Conservation (phyloP, 2,113 vertebrate genomes). For the Bufo bufo region DNA sequence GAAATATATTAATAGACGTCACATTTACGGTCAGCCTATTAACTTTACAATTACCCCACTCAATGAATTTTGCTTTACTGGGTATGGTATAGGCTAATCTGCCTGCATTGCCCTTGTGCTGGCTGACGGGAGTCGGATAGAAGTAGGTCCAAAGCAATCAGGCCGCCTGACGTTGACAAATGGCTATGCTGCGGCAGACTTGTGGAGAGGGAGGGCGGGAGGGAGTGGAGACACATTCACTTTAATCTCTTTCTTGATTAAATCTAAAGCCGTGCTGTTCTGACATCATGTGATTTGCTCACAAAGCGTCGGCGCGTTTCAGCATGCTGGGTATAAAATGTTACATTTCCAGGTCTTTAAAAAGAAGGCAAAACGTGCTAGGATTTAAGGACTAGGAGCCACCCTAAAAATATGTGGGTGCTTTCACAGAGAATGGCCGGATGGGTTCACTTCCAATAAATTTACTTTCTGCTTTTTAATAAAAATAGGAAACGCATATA, state of each 20-base stretch:
- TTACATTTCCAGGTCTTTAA: slow-evolving; percentile 46
- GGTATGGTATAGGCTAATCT: slow-evolving; percentile 73
- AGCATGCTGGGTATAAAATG: slow-evolving; percentile 66
- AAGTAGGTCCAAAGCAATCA: slow-evolving; percentile 99
- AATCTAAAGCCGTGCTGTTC: slow-evolving; percentile 93
- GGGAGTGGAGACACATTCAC: slow-evolving; percentile 90
- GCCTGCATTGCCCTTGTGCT: slow-evolving; percentile 81
- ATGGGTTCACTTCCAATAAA: not conserved
- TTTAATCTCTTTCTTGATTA: slow-evolving; percentile 99
- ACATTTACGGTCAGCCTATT: slow-evolving; percentile 77
- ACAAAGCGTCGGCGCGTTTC: slow-evolving; percentile 87
- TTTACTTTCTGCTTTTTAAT: not conserved
- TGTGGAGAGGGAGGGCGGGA: slow-evolving; percentile 80
- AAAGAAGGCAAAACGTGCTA: slow-evolving; percentile 10
- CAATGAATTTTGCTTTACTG: slow-evolving; percentile 73
- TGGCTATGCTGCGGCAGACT: slow-evolving; percentile 92
- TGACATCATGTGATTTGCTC: slow-evolving; percentile 94
- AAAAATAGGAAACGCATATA: not conserved
- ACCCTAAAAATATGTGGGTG: not conserved
- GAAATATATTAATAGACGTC: slow-evolving; percentile 72
- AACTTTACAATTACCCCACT: slow-evolving; percentile 75
- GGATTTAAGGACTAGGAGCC: not conserved
- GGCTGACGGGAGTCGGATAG: slow-evolving; percentile 97
- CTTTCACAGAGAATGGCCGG: not conserved
- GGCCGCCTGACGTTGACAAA: slow-evolving; percentile 98